These are phyloP conservation scores for Villa cingulata DNA, from an alignment of 2,888 invertebrate genomes.

Conservation along the genomic window DNA sequence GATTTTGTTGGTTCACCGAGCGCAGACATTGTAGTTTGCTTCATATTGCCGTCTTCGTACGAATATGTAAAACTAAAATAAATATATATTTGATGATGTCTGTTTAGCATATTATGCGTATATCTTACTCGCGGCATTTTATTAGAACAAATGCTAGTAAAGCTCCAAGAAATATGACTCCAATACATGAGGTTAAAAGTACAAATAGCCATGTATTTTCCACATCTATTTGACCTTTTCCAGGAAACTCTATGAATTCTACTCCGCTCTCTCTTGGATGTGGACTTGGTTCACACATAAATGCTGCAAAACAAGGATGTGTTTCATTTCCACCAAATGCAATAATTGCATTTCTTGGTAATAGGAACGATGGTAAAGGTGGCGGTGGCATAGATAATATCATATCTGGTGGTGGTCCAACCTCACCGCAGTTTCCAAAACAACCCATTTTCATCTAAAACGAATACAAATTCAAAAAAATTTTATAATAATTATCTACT, in stretches of 20 bases:
- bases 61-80: constrained; percentile 27
- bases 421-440: constrained; percentile 30
- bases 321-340: constrained; percentile 41
- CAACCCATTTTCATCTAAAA: constrained; percentile 18
- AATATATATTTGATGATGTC: too few relatives aligned
- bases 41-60: constrained; percentile 35
- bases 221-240: constrained; percentile 39
- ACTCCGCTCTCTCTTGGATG: constrained; percentile 48
- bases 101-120: not conserved
- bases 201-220: constrained; percentile 77
- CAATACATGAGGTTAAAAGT: constrained; percentile 64
- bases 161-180: constrained; percentile 64
- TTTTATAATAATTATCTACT: too few relatives aligned
- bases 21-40: constrained; percentile 43
- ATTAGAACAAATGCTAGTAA: constrained; percentile 63
- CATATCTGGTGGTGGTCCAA: constrained; percentile 55
- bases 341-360: constrained; percentile 34
- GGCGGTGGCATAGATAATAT: constrained; percentile 76
- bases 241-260: constrained; percentile 66
- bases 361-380: constrained; percentile 62
- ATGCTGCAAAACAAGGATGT: constrained; percentile 50
- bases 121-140: constrained; percentile 63
- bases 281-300: constrained; percentile 47
- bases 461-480: too few relatives aligned
- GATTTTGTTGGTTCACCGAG: constrained; percentile 40